A percentile compares a stretch with the other conserved stretches of the same genome.
Evolutionary conservation across 2,113 vertebrate genomes (phyloP).

Genomic region (Alligator mississippiensis): DNA sequence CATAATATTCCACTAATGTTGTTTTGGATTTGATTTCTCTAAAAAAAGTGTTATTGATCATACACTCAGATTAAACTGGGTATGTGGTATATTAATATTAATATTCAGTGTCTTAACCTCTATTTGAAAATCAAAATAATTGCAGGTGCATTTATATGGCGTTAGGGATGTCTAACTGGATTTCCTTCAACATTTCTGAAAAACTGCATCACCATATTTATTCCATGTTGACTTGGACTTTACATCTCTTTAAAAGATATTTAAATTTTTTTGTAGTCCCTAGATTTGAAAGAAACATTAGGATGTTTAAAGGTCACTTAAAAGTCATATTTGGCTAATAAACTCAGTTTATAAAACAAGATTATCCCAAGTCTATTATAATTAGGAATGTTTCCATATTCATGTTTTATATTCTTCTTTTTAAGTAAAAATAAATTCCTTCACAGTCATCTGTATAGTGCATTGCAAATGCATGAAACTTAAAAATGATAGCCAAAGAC

Average conservation of each 20-base stretch:
- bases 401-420: neutral
- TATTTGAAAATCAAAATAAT: slow-evolving; percentile 38
- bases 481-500: neutral
- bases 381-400: neutral
- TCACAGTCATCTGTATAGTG: neutral
- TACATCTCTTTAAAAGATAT: neutral
- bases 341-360: neutral
- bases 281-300: neutral
- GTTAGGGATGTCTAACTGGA: neutral
- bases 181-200: neutral
- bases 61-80: slow-evolving; percentile 11
- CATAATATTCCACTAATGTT: slow-evolving; percentile 32
- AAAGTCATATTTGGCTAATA: neutral
- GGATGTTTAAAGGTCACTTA: neutral
- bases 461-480: neutral
- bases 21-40: neutral
- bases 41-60: neutral
- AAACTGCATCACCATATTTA: neutral
- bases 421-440: neutral
- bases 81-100: slow-evolving; percentile 7
- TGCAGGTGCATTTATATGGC: neutral
- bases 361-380: neutral
- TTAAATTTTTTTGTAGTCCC: neutral
- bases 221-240: slow-evolving; percentile 29
- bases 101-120: neutral